A percentile compares a stretch with the other conserved stretches of the same genome.
These are phyloP conservation scores for Ceratosolen fusciceps DNA, from an alignment of 1,140 invertebrate species.

Conservation along the genomic window DNA sequence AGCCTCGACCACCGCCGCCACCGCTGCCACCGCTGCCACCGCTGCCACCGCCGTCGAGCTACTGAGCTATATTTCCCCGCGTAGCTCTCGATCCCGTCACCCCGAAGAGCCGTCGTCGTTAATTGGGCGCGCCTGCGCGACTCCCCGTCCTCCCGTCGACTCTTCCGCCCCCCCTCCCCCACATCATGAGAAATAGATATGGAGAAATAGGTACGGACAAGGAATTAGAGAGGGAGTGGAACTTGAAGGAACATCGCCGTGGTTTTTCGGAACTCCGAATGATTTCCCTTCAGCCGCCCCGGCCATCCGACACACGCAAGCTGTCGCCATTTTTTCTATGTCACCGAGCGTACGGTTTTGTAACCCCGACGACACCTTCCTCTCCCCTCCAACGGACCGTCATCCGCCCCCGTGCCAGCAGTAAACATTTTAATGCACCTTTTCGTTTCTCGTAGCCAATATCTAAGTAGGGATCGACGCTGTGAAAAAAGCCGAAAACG, in stretches of 20 bases:
- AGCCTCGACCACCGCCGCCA: conserved; percentile 48
- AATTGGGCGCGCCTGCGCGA: neutral
- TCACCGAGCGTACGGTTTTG: too few relatives aligned
- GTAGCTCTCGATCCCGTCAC: neutral
- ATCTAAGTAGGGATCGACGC: conserved; percentile 17
- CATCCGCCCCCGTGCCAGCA: too few relatives aligned
- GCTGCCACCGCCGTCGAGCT: neutral
- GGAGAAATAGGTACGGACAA: too few relatives aligned
- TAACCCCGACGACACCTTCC: neutral
- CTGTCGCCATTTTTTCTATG: neutral
- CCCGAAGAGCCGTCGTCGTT: neutral
- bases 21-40: neutral
- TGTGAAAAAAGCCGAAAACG: neutral
- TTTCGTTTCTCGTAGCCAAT: neutral
- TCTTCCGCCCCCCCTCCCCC: too few relatives aligned
- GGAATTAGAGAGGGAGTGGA: too few relatives aligned
- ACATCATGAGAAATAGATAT: too few relatives aligned
- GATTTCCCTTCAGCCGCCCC: too few relatives aligned
- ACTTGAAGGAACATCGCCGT: neutral
- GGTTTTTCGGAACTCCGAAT: too few relatives aligned
- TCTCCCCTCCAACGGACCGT: neutral
- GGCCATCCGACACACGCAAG: neutral
- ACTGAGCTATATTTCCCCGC: conserved; percentile 14
- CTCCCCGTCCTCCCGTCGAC: neutral
- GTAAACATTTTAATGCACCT: too few relatives aligned